Conservation (phyloP, 2,113 vertebrate genomes). For the Centrocercus urophasianus region DNA sequence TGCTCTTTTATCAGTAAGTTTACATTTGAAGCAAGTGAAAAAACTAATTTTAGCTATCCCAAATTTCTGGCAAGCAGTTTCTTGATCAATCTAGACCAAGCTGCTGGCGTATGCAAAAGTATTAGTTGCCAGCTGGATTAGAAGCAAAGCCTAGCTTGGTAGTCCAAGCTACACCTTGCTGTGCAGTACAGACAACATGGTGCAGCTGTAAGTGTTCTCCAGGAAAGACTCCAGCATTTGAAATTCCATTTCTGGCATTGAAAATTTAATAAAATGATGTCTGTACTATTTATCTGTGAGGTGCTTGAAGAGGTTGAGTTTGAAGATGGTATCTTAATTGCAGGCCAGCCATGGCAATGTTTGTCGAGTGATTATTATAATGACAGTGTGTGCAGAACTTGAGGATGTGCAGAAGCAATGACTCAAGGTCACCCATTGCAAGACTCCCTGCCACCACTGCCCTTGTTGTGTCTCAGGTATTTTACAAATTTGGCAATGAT, state of each 20-base stretch:
- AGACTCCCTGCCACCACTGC: not conserved
- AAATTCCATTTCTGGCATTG: not conserved
- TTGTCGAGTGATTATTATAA: not conserved
- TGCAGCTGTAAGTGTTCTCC: not conserved
- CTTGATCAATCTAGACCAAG: not conserved
- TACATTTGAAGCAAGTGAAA: not conserved
- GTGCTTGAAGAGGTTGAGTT: not conserved
- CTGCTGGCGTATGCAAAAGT: not conserved
- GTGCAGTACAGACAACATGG: not conserved
- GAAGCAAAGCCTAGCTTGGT: not conserved
- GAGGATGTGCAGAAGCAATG: not conserved
- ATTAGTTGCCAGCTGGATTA: not conserved
- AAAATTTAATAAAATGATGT: not conserved
- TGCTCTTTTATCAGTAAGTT: not conserved
- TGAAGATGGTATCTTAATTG: not conserved
- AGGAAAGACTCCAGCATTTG: not conserved
- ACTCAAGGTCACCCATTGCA: rapidly evolving
- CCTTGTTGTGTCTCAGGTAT: not conserved
- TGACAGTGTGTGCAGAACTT: rapidly evolving
- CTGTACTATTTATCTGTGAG: not conserved
- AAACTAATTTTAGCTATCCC: not conserved
- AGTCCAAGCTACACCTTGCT: not conserved
- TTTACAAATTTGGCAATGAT: not conserved
- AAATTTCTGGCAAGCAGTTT: not conserved
- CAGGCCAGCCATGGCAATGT: not conserved